These are phyloP conservation scores for Acronicta aceris DNA, from an alignment of 2,888 invertebrate species.

Conservation along the genomic window DNA sequence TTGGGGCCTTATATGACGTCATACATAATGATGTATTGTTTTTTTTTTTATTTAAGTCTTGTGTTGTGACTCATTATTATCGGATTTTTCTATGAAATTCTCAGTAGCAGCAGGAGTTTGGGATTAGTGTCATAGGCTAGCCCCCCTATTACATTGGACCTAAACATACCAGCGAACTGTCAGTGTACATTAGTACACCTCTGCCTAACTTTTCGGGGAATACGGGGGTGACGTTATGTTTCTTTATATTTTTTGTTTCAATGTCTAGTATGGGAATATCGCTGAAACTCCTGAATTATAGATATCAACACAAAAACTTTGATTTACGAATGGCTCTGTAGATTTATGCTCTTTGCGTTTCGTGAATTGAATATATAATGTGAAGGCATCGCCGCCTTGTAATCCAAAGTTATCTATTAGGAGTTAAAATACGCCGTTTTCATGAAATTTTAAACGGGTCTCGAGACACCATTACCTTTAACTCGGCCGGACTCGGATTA, in stretches of 20 bases:
- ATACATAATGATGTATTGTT: too few species aligned
- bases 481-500: constrained; percentile 35
- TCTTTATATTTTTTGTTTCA: constrained; percentile 35
- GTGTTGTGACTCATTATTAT: neutral
- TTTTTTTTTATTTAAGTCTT: too few species aligned
- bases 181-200: too few species aligned
- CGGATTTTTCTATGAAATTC: too few species aligned
- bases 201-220: too few species aligned
- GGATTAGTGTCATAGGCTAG: too few species aligned
- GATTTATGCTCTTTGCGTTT: constrained; percentile 79
- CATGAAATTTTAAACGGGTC: constrained; percentile 58
- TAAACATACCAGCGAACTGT: too few species aligned
- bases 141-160: too few species aligned
- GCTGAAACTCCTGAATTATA: constrained; percentile 74
- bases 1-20: too few species aligned
- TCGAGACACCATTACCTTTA: constrained; percentile 44
- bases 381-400: constrained; percentile 51
- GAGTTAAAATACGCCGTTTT: constrained; percentile 51
- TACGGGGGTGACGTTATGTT: too few species aligned
- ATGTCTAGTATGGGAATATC: constrained; percentile 54
- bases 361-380: constrained; percentile 81
- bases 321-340: constrained; percentile 76
- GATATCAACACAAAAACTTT: constrained; percentile 81
- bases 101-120: too few species aligned
- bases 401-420: constrained; percentile 55